Base-by-base conservation (phyloP, 2,113 vertebrate species). In the Nesoenas mayeri region DNA sequence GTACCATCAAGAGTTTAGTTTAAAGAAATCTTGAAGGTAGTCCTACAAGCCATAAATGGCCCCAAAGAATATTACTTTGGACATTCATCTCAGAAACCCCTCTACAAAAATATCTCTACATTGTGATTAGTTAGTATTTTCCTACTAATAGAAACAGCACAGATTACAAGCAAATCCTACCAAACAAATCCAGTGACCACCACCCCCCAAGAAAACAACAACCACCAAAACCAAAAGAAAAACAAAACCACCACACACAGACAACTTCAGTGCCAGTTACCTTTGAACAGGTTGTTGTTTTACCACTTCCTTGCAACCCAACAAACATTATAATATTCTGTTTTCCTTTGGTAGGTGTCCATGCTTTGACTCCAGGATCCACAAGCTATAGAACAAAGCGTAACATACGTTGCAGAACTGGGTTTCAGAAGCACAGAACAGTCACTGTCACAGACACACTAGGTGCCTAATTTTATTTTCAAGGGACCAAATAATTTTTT, bases 291-390 rank as follows among this genome's bases (percentile, higher is more conserved):
- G 99, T 99, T 12, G 99, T 99, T 34, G 99, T 99, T 98, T 99
- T 99, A 80, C 99, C 99, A 88, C 99, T 99, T 92, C 99, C 99
- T 95, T 99, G 99, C 88, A 99, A 98, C 74, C 99, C 99, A 71
- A 99, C 99, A 97, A 99, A 99, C 99, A 99, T 99, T 94, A 99
- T 99, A 85, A 99, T 99, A 34, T 99, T 99, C 96, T 99, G 99
- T 97, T 99, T 99, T 96, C 99, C 99, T 98, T 99, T 99, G 22
- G 99, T 99, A 20, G 99, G 99, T 65, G 99, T 99, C 99, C 99
- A 99, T 25, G 99, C 99, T 98, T 99, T 99, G 85, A 99, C 99
- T 78, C 99, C 99, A 53, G 99, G 99, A 97, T 99, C 99, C 91
- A 99, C 99, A 94, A 99, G 98, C 99, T 99, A 85, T 25, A 95